Evolutionary conservation across 2,888 invertebrate species (phyloP), one percentile per base, ranked within the genome.

Genomic region (Eilema caniola): DNA sequence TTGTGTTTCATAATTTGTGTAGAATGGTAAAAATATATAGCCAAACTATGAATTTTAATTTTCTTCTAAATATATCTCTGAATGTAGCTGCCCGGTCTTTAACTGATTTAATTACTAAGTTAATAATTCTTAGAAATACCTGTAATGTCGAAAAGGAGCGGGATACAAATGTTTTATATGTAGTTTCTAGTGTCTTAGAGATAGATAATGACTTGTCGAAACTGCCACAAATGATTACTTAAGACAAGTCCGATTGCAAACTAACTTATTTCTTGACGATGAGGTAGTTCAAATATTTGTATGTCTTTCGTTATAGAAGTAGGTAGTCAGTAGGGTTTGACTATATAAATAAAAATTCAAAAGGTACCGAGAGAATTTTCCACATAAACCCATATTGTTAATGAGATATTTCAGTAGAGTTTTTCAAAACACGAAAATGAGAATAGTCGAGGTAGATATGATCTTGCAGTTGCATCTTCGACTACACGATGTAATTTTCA

Each of bases 1-100:
- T 76, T 73, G 65, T 31, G 65, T 61, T 76, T 74, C 75, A 80
- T 74, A 69, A 69, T 72, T 62, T 66, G 28, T 57, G 28, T 14
- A n/a, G 66, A 61, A 37, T 25, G 28, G 56, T 53, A 20, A 60
- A 41, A 31, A 47, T 62, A 62, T 59, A 65, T 65, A 23, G 14
- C 7, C 28, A 20, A 5, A 20, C 28, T 31, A 7, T 28, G 28
- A 20, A 41, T 53, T 28, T 25, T 16, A 12, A 24, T 62, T 66
- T 10, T 59, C 14, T 56, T 65, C 56, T 37, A 37, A n/a, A 33
- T 23, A 56, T 23, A 23, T 24, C 57, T 61, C 61, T 33, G 16
- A 62, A 62, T 23, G n/a, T 24, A 24, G 62, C 23, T 47, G 24
- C 10, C 23, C 47, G 28, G 62, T 37, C 16, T 62, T n/a, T 37